Conservation (phyloP, 2,888 invertebrate species). For the Dasypogon diadema region DNA sequence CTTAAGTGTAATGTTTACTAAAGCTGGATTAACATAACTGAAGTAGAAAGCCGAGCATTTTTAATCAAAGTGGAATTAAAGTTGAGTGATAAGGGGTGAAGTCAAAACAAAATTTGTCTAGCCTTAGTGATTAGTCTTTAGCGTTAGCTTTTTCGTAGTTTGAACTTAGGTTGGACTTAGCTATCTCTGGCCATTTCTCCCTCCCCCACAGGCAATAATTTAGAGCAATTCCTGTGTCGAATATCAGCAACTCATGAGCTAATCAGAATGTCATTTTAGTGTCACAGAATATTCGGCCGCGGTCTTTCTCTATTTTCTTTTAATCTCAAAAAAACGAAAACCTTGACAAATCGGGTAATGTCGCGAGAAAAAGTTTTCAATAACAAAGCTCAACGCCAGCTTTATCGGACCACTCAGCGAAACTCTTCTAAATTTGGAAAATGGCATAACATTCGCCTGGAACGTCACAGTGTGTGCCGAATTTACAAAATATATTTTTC, state of each 20-base stretch:
- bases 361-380: neutral
- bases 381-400: neutral
- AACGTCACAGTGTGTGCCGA: neutral
- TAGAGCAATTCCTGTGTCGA: neutral
- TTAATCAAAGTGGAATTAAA: conserved; percentile 10
- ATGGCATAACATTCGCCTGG: conserved; percentile 3
- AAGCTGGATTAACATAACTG: conserved; percentile 10
- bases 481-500: neutral
- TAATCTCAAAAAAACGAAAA: conserved; percentile 6
- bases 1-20: conserved; percentile 11
- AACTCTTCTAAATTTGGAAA: conserved; percentile 28
- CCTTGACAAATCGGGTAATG: conserved; percentile 10
- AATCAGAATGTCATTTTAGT: neutral
- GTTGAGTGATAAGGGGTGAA: conserved; percentile 20
- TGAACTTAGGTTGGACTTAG: conserved; percentile 33
- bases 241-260: neutral
- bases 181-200: neutral
- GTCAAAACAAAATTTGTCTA: conserved; percentile 46
- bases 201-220: neutral
- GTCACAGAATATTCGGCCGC: neutral
- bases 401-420: conserved; percentile 10
- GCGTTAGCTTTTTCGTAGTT: conserved; percentile 13
- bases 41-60: neutral
- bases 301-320: neutral
- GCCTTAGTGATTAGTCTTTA: conserved; percentile 2